Percentiles rank a stretch among this genome's conserved stretches.
phyloP scores from a whole-genome alignment of 2,888 invertebrate genomes.

The Campaea margaritaria region DNA sequence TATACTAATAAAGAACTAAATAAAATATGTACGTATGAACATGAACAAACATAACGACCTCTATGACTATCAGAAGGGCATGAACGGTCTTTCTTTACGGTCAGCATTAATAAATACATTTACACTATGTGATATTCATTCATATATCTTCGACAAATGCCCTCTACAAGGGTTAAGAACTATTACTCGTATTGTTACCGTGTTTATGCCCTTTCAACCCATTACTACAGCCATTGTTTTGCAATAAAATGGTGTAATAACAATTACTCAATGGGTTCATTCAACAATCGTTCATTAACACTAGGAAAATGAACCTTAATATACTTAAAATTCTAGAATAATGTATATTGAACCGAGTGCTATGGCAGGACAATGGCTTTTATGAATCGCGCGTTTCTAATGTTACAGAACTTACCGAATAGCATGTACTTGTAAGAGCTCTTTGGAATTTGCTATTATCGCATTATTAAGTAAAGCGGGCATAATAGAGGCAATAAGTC shows the following conservation, averaged over 20 bases:
- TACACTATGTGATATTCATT: background rate
- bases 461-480: conserved; percentile 55
- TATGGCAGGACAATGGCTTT: conserved; percentile 18
- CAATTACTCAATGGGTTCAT: conserved; percentile 21
- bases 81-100: too few species aligned
- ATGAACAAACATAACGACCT: too few species aligned
- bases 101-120: background rate
- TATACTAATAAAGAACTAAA: too few species aligned
- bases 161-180: conserved; percentile 15
- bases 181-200: conserved; percentile 10
- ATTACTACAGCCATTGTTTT: conserved; percentile 16
- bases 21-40: too few species aligned
- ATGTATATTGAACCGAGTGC: conserved; percentile 3
- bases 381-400: conserved; percentile 32
- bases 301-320: conserved; percentile 7
- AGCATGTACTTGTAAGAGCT: conserved; percentile 47
- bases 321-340: conserved; percentile 18
- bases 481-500: conserved; percentile 43
- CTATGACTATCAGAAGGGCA: too few species aligned
- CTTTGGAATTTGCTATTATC: conserved; percentile 55
- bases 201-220: conserved; percentile 22
- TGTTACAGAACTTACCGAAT: conserved; percentile 49
- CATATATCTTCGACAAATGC: conserved; percentile 5
- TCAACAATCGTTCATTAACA: conserved; percentile 22
- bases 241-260: conserved; percentile 30